A percentile compares a stretch with the other conserved stretches of the same genome.
Conservation (phyloP, 2,888 invertebrate genomes). For the Argyresthia goedartella region DNA sequence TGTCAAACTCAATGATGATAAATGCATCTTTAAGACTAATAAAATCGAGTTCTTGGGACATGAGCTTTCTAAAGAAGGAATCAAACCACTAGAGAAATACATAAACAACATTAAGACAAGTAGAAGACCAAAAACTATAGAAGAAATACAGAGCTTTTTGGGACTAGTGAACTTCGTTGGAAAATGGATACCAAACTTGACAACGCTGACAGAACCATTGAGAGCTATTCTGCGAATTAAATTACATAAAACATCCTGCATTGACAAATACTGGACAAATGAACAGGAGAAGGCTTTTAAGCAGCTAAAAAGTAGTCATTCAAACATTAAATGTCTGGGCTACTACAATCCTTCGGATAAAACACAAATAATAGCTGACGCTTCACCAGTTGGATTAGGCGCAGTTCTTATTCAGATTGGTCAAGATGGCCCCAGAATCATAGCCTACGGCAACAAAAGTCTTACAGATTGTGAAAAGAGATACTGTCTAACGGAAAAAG, state of each 20-base stretch:
- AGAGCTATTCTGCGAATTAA: constrained; percentile 6
- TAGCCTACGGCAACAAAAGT: constrained; percentile 19
- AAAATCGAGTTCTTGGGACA: too few species aligned
- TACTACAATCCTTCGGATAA: constrained; percentile 12
- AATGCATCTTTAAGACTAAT: constrained; percentile 4
- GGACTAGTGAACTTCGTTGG: constrained; percentile 3
- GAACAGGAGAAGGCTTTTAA: constrained; percentile 8
- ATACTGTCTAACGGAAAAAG: constrained; percentile 22
- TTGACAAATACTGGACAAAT: constrained; percentile 6
- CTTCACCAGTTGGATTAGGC: constrained; percentile 16
- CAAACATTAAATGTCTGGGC: too few species aligned
- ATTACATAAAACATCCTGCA: constrained; percentile 2
- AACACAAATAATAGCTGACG: constrained; percentile 17
- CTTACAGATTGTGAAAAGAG: constrained; percentile 17
- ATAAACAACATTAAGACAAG: background rate
- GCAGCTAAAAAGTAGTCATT: too few species aligned
- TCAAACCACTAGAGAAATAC: constrained; percentile 5
- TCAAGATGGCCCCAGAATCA: constrained; percentile 14
- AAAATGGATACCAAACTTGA: constrained; percentile 6
- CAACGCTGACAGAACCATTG: constrained; percentile 8
- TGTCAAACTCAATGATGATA: background rate
- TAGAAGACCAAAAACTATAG: constrained; percentile 5
- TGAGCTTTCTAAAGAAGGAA: background rate
- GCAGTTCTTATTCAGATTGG: constrained; percentile 14
- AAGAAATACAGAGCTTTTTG: constrained; percentile 6